These are phyloP conservation scores for Ochotona princeps DNA, from an alignment of 2,113 vertebrate species.

Conservation along the genomic window DNA sequence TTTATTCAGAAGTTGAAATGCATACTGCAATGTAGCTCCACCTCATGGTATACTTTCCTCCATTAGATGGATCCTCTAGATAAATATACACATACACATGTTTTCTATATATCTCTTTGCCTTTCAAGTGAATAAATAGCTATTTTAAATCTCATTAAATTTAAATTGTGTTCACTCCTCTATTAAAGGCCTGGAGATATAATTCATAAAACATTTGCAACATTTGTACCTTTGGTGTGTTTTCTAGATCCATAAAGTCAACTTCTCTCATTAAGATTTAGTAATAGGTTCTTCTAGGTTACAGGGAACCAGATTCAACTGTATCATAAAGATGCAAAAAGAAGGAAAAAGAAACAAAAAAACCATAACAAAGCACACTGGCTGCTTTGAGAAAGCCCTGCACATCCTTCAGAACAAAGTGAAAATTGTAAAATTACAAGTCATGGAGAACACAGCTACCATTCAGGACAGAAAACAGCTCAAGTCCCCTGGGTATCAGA, in stretches of 20 bases:
- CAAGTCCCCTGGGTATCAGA: background rate
- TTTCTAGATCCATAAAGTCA: background rate
- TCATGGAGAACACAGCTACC: background rate
- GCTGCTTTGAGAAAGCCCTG: background rate
- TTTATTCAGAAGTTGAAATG: no score
- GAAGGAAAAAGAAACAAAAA: background rate
- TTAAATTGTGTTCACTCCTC: background rate
- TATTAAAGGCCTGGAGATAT: background rate
- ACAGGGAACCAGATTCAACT: background rate
- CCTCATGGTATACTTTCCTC: no score
- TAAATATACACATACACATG: no score
- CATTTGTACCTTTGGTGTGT: background rate
- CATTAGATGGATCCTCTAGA: no score
- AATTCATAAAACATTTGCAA: background rate
- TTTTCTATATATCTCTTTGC: no score
- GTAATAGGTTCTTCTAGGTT: background rate
- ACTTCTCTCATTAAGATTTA: background rate
- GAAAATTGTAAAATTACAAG: background rate
- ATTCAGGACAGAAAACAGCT: background rate
- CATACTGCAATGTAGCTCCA: no score
- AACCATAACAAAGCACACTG: background rate
- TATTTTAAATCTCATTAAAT: background rate
- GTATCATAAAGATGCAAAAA: background rate
- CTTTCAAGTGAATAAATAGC: no score
- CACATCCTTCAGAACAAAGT: background rate